Evolutionary conservation across 2,888 invertebrate genomes (phyloP).

Genomic region (Altica lythri): DNA sequence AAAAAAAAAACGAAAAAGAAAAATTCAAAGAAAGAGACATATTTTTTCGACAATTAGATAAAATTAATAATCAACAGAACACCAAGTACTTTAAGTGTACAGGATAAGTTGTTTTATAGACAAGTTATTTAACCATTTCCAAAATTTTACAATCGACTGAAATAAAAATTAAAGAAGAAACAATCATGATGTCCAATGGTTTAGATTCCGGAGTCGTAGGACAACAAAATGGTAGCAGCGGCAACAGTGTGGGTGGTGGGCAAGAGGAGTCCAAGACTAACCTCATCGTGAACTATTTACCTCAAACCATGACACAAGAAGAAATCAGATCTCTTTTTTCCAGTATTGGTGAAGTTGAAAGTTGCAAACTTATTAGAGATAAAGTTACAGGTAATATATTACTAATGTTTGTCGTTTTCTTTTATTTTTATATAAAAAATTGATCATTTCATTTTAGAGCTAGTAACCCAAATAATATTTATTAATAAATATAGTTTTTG

Average conservation of each 20-base stretch:
- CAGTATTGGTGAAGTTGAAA: constrained; percentile 98
- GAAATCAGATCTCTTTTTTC: constrained; percentile 97
- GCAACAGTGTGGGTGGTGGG: constrained; percentile 62
- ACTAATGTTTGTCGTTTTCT: background rate
- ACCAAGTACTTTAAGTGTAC: constrained; percentile 38
- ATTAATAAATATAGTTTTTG: no score
- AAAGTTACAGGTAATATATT: constrained; percentile 84
- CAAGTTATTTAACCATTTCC: constrained; percentile 42
- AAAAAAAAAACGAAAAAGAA: constrained; percentile 34
- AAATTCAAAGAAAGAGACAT: constrained; percentile 27
- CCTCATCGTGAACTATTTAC: constrained; percentile 98
- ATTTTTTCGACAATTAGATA: constrained; percentile 34
- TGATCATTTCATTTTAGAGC: background rate
- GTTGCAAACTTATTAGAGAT: constrained; percentile 98
- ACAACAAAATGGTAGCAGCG: constrained; percentile 81
- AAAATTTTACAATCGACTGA: constrained; percentile 42
- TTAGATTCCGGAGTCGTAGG: constrained; percentile 76
- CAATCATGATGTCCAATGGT: constrained; percentile 79
- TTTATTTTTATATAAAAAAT: background rate
- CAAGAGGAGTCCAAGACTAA: constrained; percentile 96
- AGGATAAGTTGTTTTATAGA: constrained; percentile 42
- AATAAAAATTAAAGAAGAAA: constrained; percentile 35
- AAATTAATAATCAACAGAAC: constrained; percentile 35
- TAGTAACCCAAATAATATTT: background rate
- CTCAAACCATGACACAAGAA: constrained; percentile 99